A percentile compares a stretch with the other conserved stretches of the same genome.
Evolutionary conservation across 2,113 vertebrate genomes (phyloP).

Genomic region (Neogale vison): DNA sequence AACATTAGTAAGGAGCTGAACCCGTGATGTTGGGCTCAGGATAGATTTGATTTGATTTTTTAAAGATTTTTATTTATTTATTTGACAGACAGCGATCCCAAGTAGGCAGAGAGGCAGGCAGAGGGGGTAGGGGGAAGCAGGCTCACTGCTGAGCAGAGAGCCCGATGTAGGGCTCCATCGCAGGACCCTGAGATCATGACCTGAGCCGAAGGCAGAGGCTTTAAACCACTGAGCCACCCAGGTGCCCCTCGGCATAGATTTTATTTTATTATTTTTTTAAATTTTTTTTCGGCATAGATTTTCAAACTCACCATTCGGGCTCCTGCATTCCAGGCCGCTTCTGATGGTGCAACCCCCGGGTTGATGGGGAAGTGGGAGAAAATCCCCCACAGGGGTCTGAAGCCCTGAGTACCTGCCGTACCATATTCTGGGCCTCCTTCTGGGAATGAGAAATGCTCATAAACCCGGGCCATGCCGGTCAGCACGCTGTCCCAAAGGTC

Average conservation of each 20-base stretch:
- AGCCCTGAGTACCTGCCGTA: background rate
- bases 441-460: background rate
- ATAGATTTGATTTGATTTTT: background rate
- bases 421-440: background rate
- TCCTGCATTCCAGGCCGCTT: background rate
- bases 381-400: background rate
- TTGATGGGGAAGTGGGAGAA: background rate
- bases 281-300: background rate
- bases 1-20: background rate
- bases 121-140: too few relatives aligned
- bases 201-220: too few relatives aligned
- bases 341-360: too few relatives aligned
- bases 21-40: background rate
- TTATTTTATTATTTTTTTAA: too few relatives aligned
- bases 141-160: fast-evolving
- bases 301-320: background rate
- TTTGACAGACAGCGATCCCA: too few relatives aligned
- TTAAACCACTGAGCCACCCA: too few relatives aligned
- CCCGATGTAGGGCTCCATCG: too few relatives aligned
- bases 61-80: too few relatives aligned
- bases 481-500: background rate
- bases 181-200: too few relatives aligned
- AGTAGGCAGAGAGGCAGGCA: too few relatives aligned
- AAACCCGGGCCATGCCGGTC: background rate
- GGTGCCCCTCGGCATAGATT: background rate